A percentile compares a stretch with the other conserved stretches of the same genome.
phyloP scores from a whole-genome alignment of 2,888 invertebrate species.

The Diarsia rubi region DNA sequence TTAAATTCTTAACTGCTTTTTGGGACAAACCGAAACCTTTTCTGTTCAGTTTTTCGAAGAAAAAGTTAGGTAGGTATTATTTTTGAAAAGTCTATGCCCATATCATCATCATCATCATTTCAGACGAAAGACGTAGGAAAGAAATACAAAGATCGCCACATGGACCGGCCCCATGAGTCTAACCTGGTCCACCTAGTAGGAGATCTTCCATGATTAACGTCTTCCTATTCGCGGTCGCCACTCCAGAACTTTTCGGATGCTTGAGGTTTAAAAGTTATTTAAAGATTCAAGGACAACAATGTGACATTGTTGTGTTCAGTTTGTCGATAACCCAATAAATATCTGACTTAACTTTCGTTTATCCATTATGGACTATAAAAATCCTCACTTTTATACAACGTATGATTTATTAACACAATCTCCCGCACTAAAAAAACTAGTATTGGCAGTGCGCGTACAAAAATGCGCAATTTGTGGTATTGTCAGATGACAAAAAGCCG shows the following conservation, averaged over 20 bases:
- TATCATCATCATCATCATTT: neutral
- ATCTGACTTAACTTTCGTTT: neutral
- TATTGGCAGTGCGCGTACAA: conserved; percentile 59
- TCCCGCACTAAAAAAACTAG: conserved; percentile 41
- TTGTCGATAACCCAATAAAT: conserved; percentile 27
- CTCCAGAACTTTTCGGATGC: too few species aligned
- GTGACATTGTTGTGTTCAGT: neutral
- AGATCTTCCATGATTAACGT: too few species aligned
- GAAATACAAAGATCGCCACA: too few species aligned
- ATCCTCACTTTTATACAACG: conserved; percentile 5
- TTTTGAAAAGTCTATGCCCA: neutral
- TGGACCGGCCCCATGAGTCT: too few species aligned
- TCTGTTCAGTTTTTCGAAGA: neutral
- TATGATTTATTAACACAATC: conserved; percentile 50
- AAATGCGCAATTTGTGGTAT: conserved; percentile 79
- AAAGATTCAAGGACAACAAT: neutral
- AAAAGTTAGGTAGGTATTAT: neutral
- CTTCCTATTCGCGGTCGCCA: too few species aligned
- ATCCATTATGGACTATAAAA: neutral
- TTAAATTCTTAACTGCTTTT: conserved; percentile 31
- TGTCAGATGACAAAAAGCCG: conserved; percentile 81
- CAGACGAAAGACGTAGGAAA: too few species aligned
- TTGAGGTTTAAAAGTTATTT: neutral
- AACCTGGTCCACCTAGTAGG: too few species aligned
- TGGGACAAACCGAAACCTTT: conserved; percentile 9